Percentiles rank a stretch among this genome's conserved stretches.
Conservation (phyloP, 2,113 vertebrate species). For the Megaceryle maxima region DNA sequence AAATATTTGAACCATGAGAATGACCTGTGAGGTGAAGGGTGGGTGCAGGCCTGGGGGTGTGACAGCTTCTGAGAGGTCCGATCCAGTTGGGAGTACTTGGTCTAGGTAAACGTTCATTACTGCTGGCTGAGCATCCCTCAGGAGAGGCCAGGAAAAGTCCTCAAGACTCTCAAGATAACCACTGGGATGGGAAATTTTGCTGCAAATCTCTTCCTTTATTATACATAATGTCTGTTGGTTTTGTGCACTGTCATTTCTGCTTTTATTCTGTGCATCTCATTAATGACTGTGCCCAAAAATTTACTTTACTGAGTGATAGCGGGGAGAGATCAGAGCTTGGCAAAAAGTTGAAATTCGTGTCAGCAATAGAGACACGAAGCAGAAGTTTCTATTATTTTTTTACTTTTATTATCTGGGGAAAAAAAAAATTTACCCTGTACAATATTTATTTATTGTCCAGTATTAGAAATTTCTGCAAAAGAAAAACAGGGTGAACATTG, state of each 20-base stretch:
- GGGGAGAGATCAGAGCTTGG: not conserved
- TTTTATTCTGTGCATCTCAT: not conserved
- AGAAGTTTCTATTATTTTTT: not conserved
- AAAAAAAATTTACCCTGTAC: not conserved
- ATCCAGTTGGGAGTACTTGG: not conserved
- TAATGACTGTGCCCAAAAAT: not conserved
- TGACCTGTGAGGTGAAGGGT: not conserved
- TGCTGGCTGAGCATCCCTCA: not conserved
- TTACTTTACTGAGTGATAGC: not conserved
- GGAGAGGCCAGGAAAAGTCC: not conserved
- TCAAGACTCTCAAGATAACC: not conserved
- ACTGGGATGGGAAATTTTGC: not conserved
- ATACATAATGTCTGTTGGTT: not conserved
- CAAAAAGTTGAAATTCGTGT: not conserved
- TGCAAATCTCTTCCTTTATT: not conserved
- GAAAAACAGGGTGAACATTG: not conserved
- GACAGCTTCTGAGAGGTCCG: not conserved
- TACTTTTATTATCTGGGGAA: not conserved
- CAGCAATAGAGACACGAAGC: not conserved
- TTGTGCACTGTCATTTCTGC: not conserved
- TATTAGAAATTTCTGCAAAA: not conserved
- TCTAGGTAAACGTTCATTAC: not conserved
- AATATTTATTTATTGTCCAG: not conserved
- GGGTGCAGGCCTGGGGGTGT: not conserved
- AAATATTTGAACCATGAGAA: not conserved